Evolutionary conservation across 2,113 vertebrate species (phyloP), one percentile per base, ranked within the genome.

Genomic region (Catharus fuscescens): DNA sequence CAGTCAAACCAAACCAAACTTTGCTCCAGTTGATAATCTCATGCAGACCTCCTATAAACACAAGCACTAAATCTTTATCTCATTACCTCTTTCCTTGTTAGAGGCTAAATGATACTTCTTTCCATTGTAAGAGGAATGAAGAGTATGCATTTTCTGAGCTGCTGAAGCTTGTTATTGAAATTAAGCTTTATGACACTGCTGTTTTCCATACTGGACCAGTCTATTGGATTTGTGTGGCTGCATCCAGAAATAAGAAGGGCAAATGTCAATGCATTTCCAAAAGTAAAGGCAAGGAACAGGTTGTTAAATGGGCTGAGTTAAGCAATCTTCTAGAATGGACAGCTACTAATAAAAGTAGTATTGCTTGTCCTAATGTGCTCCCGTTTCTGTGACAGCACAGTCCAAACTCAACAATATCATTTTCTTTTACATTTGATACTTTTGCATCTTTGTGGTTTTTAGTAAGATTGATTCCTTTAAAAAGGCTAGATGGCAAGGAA

Each of bases 131-230:
- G 87, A 95, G 88, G 93, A 98, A 97, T 97, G 93, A 97, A 94
- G 87, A 90, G 89, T 92, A 77, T 88, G 97, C 95, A 98, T 98
- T 98, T 98, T 98, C 98, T 98, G 97, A 98, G 97, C 97, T 98
- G 98, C 92, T 98, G 98, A 98, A 98, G 85, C 98, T 97, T 98
- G 97, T 97, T 98, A 98, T 98, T 98, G 97, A 98, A 98, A 98
- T 98, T 97, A 98, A 98, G 97, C 94, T 98, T 98, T 98, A 98
- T 98, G 98, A 98, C 96, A 96, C 88, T 94, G 96, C 96, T 98
- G 97, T 94, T 97, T 96, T 95, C 97, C 82, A 82, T 89, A 91
- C 76, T 84, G 93, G 96, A 72, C 91, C 60, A 92, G 90, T 88
- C 96, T 94, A 95, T 95, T 92, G 90, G 90, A 95, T 96, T 80